These are phyloP conservation scores for Kuschelorhynchus macadamiae DNA, from an alignment of 2,888 invertebrate species.

Conservation along the genomic window DNA sequence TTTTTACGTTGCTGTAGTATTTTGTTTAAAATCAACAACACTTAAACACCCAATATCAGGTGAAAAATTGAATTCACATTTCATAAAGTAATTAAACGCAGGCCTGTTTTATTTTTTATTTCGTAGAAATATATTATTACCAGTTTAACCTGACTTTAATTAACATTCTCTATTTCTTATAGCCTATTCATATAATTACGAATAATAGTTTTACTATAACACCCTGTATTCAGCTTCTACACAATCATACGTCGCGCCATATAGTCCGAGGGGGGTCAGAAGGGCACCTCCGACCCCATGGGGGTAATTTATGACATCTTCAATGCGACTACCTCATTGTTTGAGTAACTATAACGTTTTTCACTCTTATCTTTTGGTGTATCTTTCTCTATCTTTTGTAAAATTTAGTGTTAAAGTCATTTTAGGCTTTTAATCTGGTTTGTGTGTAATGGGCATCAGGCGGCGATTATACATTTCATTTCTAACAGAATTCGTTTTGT, in stretches of 20 bases:
- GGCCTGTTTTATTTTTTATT: too few relatives aligned
- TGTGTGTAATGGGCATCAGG: conserved; percentile 31
- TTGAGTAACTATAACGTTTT: conserved; percentile 69
- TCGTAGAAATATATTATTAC: too few relatives aligned
- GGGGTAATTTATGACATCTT: conserved; percentile 67
- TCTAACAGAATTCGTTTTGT: conserved; percentile 23
- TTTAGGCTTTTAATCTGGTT: conserved; percentile 51
- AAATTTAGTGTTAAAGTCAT: conserved; percentile 68
- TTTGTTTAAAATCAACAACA: too few relatives aligned
- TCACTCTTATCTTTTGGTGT: conserved; percentile 68
- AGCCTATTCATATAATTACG: too few relatives aligned
- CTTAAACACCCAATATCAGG: too few relatives aligned
- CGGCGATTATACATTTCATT: conserved; percentile 29
- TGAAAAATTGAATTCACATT: too few relatives aligned
- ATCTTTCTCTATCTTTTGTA: conserved; percentile 67
- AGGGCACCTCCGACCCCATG: conserved; percentile 52
- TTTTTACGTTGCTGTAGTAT: too few relatives aligned
- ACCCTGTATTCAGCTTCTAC: conserved; percentile 33
- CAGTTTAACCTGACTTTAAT: too few relatives aligned
- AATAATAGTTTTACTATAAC: conserved; percentile 13
- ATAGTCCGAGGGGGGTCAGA: conserved; percentile 48
- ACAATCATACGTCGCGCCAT: conserved; percentile 42
- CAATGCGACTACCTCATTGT: conserved; percentile 68
- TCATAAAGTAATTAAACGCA: too few relatives aligned
- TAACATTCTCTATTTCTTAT: too few relatives aligned